A percentile compares a stretch with the other conserved stretches of the same genome.
Evolutionary conservation across 2,888 invertebrate species (phyloP).

Genomic region (Zootermopsis nevadensis): DNA sequence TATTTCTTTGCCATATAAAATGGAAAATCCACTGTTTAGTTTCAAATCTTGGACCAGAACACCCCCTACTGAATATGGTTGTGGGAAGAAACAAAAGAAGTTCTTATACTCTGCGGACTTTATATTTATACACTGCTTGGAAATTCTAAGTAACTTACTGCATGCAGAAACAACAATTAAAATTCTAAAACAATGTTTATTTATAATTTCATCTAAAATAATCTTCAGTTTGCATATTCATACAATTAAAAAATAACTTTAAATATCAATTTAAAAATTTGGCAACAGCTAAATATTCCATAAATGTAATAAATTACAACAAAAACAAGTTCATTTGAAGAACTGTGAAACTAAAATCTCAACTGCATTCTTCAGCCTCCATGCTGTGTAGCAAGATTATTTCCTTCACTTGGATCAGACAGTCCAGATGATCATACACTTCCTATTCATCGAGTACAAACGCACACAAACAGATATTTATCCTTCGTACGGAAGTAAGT

Average conservation of each 20-base stretch:
- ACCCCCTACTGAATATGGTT: not conserved
- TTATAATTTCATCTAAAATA: conserved; percentile 34
- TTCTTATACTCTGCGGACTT: not conserved
- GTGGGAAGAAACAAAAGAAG: not conserved
- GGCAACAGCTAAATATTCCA: conserved; percentile 25
- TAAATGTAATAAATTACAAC: conserved; percentile 39
- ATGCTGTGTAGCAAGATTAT: conserved; percentile 14
- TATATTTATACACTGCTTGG: not conserved
- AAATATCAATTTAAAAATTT: conserved; percentile 33
- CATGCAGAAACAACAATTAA: not conserved
- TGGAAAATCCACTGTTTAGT: too few relatives aligned
- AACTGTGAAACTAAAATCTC: conserved; percentile 11
- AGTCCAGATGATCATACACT: not conserved
- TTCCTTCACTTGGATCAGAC: not conserved
- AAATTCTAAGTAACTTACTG: not conserved
- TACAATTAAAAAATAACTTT: conserved; percentile 14
- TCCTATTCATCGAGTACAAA: not conserved
- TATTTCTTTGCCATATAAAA: too few relatives aligned
- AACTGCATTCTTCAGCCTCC: conserved; percentile 9
- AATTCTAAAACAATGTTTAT: conserved; percentile 23
- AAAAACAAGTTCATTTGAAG: conserved; percentile 27
- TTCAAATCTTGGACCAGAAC: too few relatives aligned
- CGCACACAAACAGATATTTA: not conserved
- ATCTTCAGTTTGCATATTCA: conserved; percentile 29
- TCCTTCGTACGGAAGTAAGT: not conserved